These are phyloP conservation scores for Trachymyrmex septentrionalis DNA, from an alignment of 1,140 invertebrate species.

Conservation along the genomic window DNA sequence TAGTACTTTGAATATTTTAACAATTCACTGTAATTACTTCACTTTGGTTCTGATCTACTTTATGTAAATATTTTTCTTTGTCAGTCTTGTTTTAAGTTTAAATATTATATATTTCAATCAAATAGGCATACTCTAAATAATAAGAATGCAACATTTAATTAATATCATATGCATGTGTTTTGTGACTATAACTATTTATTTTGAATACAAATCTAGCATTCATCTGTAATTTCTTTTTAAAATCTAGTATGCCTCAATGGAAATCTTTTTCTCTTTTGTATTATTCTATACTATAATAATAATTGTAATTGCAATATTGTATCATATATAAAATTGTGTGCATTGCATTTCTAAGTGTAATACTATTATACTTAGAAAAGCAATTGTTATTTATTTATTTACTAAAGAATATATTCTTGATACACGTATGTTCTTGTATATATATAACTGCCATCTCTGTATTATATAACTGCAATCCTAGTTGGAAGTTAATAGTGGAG, in stretches of 20 bases:
- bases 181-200: not conserved
- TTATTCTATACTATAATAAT: not conserved
- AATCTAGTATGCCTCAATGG: not conserved
- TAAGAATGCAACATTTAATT: not conserved
- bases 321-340: not conserved
- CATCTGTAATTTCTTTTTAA: not conserved
- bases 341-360: not conserved
- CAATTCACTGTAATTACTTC: slow-evolving; percentile 13
- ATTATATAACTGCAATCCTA: slow-evolving; percentile 74
- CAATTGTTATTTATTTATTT: slow-evolving; percentile 9
- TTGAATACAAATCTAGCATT: slow-evolving; percentile 2
- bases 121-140: slow-evolving; percentile 13
- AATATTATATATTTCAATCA: slow-evolving; percentile 7
- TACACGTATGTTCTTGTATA: not conserved
- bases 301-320: not conserved
- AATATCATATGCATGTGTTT: not conserved
- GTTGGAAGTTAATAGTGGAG: slow-evolving; percentile 85
- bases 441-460: slow-evolving; percentile 59
- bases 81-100: slow-evolving; percentile 12
- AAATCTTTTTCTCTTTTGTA: slow-evolving; percentile 9
- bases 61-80: slow-evolving; percentile 44
- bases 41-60: not conserved
- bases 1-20: slow-evolving; percentile 75
- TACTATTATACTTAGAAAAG: not conserved
- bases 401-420: slow-evolving; percentile 29